Percentiles rank a stretch among this genome's conserved stretches.
These are phyloP conservation scores for Globodera rostochiensis DNA, from an alignment of 1,140 invertebrate genomes.

Conservation along the genomic window DNA sequence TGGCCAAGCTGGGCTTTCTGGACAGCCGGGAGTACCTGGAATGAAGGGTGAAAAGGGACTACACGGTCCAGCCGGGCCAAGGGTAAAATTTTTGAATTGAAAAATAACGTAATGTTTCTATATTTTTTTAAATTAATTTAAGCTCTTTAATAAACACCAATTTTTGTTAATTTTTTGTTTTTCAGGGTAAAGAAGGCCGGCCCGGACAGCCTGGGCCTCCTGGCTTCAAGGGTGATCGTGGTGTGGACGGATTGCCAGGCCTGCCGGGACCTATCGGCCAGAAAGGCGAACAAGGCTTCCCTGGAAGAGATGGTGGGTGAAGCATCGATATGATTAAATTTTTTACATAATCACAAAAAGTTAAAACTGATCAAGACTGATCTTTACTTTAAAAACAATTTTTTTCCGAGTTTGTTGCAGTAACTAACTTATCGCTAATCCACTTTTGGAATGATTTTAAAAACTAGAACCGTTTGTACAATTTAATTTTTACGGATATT, in stretches of 20 bases:
- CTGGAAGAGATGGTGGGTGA: constrained; percentile 53
- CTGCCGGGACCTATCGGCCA: constrained; percentile 57
- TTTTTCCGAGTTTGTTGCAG: neutral
- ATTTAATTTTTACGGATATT: too few species aligned
- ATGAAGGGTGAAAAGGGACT: constrained; percentile 66
- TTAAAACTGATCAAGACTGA: too few species aligned
- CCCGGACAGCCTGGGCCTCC: constrained; percentile 61
- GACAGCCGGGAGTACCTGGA: constrained; percentile 62
- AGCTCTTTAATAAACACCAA: too few species aligned
- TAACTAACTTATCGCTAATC: neutral
- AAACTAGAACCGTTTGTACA: too few species aligned
- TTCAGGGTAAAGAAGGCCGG: constrained; percentile 64
- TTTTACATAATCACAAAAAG: too few species aligned
- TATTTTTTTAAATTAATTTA: neutral
- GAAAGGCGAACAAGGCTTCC: constrained; percentile 61
- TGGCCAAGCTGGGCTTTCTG: constrained; percentile 57
- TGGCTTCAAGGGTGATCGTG: constrained; percentile 64
- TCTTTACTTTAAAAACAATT: too few species aligned
- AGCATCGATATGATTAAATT: too few species aligned
- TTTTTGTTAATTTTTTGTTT: constrained; percentile 8
- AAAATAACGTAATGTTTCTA: too few species aligned
- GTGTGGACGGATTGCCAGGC: constrained; percentile 61
- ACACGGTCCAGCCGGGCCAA: constrained; percentile 62
- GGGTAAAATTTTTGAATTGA: constrained; percentile 49
- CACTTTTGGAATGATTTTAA: too few species aligned